Evolutionary conservation across 1,140 invertebrate genomes (phyloP).

Genomic region (Palaemon carinicauda): DNA sequence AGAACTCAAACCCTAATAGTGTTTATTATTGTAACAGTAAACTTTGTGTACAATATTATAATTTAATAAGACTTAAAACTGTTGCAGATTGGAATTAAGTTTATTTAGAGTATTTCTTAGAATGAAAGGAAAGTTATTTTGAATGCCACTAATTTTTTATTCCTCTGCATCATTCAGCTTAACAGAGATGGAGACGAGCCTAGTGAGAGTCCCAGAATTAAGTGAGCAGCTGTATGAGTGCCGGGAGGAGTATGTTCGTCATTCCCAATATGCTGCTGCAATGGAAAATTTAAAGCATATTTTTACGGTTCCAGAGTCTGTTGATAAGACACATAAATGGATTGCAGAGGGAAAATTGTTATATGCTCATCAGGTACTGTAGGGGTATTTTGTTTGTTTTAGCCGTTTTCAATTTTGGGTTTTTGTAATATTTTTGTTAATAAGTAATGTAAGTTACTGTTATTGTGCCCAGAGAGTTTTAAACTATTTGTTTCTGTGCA

Average conservation of each 20-base stretch:
- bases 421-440: not conserved
- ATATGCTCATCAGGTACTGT: slow-evolving; percentile 92
- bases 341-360: slow-evolving; percentile 95
- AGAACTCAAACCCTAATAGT: no score
- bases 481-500: no score
- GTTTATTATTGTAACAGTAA: no score
- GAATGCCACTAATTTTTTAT: slow-evolving; percentile 19
- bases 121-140: no score
- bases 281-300: slow-evolving; percentile 99
- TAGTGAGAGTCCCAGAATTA: slow-evolving; percentile 75
- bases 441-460: not conserved
- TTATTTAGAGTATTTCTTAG: no score
- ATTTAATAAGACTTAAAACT: no score
- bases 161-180: slow-evolving; percentile 65
- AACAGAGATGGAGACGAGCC: slow-evolving; percentile 71
- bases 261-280: slow-evolving; percentile 95
- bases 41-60: no score
- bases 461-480: no score
- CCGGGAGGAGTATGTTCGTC: slow-evolving; percentile 89
- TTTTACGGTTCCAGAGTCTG: slow-evolving; percentile 96
- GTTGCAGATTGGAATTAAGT: no score
- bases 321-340: slow-evolving; percentile 91
- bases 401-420: not conserved
- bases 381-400: slow-evolving; percentile 11
- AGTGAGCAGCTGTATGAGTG: slow-evolving; percentile 83